Conservation (phyloP, 1,140 invertebrate genomes). For the Phocides pigmalion region DNA sequence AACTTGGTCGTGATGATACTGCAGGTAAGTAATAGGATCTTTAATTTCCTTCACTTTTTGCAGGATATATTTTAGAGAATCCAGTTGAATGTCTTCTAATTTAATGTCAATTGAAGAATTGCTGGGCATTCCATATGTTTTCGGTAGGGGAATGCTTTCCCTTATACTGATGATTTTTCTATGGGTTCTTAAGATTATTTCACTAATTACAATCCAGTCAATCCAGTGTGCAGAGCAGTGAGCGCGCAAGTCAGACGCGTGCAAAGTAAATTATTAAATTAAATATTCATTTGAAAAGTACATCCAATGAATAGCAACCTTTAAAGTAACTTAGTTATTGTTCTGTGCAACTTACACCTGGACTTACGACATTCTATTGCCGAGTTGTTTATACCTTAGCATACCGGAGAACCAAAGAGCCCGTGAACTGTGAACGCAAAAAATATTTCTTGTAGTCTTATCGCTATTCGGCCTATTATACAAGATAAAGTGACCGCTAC, state of each 20-base stretch:
- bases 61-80: conserved; percentile 1
- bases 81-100: conserved; percentile 1
- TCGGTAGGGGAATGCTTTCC: conserved; percentile 27
- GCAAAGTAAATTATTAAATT: background rate
- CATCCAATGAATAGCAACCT: background rate
- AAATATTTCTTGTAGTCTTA: background rate
- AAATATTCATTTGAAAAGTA: background rate
- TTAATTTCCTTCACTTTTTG: conserved; percentile 7
- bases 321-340: background rate
- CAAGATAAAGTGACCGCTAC: background rate
- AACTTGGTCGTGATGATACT: conserved; percentile 2
- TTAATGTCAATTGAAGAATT: background rate
- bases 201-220: conserved; percentile 2
- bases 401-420: conserved; percentile 5
- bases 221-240: background rate
- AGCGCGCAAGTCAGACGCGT: background rate
- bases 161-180: conserved; percentile 14
- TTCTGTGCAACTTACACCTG: background rate
- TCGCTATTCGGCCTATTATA: background rate
- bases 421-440: background rate
- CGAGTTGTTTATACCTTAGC: conserved; percentile 5
- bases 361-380: background rate
- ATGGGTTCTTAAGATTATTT: conserved; percentile 1
- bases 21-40: conserved; percentile 5
- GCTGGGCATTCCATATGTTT: conserved; percentile 2